phyloP scores from a whole-genome alignment of 2,888 invertebrate species.

The Dorcus hopei region DNA sequence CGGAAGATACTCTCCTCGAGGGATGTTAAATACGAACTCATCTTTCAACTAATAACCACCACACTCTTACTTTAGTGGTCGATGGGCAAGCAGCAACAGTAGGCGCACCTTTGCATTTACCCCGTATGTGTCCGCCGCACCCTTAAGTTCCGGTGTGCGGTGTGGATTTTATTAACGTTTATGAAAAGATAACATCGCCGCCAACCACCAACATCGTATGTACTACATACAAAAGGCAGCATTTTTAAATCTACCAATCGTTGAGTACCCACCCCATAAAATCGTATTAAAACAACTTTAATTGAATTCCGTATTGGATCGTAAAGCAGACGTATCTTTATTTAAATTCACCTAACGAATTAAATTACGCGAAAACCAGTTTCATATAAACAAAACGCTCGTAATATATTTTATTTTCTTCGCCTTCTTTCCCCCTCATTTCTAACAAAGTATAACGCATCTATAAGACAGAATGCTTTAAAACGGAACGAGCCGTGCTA shows the following conservation, averaged over 20 bases:
- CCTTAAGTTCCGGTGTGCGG: slow-evolving; percentile 28
- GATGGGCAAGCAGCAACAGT: background rate
- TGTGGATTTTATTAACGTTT: slow-evolving; percentile 32
- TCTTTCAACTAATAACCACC: background rate
- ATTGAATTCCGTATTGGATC: no score
- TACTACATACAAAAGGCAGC: background rate
- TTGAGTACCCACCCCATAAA: background rate
- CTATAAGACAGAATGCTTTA: slow-evolving; percentile 3
- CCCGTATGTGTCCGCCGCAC: slow-evolving; percentile 26
- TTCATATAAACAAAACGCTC: no score
- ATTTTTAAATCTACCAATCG: background rate
- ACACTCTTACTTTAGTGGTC: background rate
- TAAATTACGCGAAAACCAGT: no score
- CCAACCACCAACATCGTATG: background rate
- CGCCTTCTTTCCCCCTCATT: background rate
- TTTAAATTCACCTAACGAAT: no score
- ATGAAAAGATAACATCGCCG: slow-evolving; percentile 24
- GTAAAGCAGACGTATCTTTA: no score
- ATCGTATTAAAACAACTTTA: no score
- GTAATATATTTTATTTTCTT: no score
- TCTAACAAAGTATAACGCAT: background rate
- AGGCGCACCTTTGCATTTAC: slow-evolving; percentile 28
- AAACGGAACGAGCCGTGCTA: slow-evolving; percentile 12
- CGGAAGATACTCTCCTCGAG: slow-evolving; percentile 29
- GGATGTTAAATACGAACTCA: slow-evolving; percentile 14